Percentiles rank a stretch among this genome's conserved stretches.
Conservation (phyloP, 2,888 invertebrate species). For the Mythimna lalbum region DNA sequence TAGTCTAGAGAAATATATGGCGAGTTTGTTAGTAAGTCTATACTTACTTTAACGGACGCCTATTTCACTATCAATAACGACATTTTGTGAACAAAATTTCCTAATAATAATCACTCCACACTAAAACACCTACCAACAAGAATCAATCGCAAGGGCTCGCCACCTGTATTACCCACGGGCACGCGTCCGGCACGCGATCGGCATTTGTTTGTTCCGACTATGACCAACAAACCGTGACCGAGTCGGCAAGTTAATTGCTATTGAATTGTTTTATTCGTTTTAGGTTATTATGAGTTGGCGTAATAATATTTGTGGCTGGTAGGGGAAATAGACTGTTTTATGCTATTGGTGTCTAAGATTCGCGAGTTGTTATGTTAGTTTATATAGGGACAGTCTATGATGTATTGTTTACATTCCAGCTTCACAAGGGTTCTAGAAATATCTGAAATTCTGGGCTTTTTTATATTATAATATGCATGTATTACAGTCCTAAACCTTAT, state of each 20-base stretch:
- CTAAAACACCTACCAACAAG: not conserved
- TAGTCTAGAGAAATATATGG: too few relatives aligned
- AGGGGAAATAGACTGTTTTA: not conserved
- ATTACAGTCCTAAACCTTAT: too few relatives aligned
- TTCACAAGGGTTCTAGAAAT: too few relatives aligned
- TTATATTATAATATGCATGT: too few relatives aligned
- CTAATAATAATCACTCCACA: not conserved
- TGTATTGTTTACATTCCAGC: too few relatives aligned
- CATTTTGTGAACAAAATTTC: not conserved
- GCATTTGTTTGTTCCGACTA: conserved; percentile 52
- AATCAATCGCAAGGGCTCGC: conserved; percentile 44
- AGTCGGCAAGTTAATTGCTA: conserved; percentile 62
- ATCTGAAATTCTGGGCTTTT: too few relatives aligned
- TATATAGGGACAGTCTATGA: not conserved
- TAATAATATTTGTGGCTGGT: conserved; percentile 7
- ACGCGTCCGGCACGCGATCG: conserved; percentile 67
- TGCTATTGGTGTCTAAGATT: not conserved
- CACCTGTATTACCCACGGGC: conserved; percentile 66
- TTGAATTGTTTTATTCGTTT: conserved; percentile 42
- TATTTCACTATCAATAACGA: too few relatives aligned
- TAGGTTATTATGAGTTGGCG: conserved; percentile 28
- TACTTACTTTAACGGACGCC: too few relatives aligned
- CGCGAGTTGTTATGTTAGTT: not conserved
- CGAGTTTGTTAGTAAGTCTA: too few relatives aligned
- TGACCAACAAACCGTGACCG: conserved; percentile 62